Conservation (phyloP, 1,140 invertebrate species). For the Drosophila rufa region DNA sequence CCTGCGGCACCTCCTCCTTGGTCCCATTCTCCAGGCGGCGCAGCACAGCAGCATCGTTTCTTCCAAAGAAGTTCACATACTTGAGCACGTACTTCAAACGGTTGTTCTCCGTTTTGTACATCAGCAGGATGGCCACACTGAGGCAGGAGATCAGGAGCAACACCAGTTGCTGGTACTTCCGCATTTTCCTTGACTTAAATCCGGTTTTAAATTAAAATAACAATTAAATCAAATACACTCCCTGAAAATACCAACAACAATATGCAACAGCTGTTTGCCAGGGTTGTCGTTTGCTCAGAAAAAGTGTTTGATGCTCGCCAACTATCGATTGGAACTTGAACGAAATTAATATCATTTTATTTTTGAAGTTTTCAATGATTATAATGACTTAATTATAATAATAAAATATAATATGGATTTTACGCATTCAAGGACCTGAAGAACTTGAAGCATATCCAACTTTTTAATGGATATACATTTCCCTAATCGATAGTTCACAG, state of each 20-base stretch:
- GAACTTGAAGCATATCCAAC: too few relatives aligned
- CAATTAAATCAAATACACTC: conserved; percentile 33
- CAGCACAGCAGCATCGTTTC: conserved; percentile 74
- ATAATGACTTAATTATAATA: neutral
- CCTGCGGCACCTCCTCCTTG: conserved; percentile 52
- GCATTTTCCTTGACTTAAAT: conserved; percentile 85
- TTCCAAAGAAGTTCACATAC: conserved; percentile 90
- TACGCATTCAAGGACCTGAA: too few relatives aligned
- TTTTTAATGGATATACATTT: too few relatives aligned
- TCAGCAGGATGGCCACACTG: conserved; percentile 88
- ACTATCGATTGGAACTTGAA: neutral
- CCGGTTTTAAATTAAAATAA: conserved; percentile 10
- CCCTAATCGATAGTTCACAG: neutral
- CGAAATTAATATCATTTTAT: neutral
- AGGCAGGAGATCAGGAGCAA: conserved; percentile 87
- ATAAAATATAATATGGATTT: neutral
- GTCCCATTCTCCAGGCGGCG: conserved; percentile 71
- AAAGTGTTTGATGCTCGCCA: neutral
- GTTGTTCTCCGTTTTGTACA: conserved; percentile 91
- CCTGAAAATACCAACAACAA: conserved; percentile 12
- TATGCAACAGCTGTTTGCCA: conserved; percentile 15
- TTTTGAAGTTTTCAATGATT: neutral
- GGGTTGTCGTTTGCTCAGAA: neutral
- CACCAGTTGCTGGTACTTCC: conserved; percentile 89
- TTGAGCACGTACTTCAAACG: conserved; percentile 89